These are phyloP conservation scores for Drosophila sp. DNA, from an alignment of 1,140 invertebrate genomes.

Conservation along the genomic window DNA sequence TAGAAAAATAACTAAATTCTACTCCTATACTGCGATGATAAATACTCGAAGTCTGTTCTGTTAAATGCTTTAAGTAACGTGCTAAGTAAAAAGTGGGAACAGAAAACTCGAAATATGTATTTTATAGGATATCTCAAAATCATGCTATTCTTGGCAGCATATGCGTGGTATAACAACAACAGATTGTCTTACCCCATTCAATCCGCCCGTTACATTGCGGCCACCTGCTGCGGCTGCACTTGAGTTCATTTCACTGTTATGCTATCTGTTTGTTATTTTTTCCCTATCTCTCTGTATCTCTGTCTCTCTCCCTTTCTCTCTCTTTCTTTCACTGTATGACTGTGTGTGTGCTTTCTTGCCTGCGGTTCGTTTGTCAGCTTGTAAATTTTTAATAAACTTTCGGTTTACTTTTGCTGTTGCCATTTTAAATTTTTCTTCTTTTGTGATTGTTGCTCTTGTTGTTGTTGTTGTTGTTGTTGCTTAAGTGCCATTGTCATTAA, in stretches of 20 bases:
- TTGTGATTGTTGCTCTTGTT: not conserved
- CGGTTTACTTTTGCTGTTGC: constrained; percentile 53
- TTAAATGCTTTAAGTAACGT: too few relatives aligned
- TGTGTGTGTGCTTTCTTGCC: constrained; percentile 26
- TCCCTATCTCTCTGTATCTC: constrained; percentile 17
- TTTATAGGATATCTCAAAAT: constrained; percentile 7
- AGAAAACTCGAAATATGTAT: too few relatives aligned
- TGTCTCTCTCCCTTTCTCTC: not conserved
- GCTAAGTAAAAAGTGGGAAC: too few relatives aligned
- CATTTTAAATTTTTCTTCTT: constrained; percentile 38
- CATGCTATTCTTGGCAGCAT: not conserved
- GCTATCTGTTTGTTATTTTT: constrained; percentile 59
- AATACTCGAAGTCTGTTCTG: too few relatives aligned
- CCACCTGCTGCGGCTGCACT: constrained; percentile 81
- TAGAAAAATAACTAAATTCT: too few relatives aligned
- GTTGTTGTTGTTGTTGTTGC: constrained; percentile 11
- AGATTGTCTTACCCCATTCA: not conserved
- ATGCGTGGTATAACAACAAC: too few relatives aligned
- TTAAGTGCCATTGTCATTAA: constrained; percentile 44
- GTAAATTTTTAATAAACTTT: constrained; percentile 79
- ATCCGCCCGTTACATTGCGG: constrained; percentile 44
- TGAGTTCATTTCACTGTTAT: constrained; percentile 71
- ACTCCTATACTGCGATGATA: too few relatives aligned
- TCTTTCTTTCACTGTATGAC: constrained; percentile 9
- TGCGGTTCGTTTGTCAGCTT: constrained; percentile 50